phyloP scores from a whole-genome alignment of 2,797 vertebrate species.

The Sternarchorhynchus goeldii region DNA sequence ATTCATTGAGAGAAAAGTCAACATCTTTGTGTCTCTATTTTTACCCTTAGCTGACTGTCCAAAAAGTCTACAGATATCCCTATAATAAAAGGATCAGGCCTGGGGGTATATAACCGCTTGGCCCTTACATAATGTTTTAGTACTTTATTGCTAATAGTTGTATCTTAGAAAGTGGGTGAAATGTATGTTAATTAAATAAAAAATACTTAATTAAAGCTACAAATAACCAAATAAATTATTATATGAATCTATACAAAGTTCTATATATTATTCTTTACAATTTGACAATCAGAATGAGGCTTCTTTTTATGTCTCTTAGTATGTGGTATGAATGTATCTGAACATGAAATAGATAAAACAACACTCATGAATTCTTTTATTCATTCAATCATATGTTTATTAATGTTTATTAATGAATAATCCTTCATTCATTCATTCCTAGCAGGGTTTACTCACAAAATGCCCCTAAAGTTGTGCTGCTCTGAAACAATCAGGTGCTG shows the following conservation, averaged over 20 bases:
- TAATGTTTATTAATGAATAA: no score
- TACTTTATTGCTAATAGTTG: slow-evolving; percentile 6
- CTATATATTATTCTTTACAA: no score
- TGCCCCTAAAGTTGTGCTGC: background rate
- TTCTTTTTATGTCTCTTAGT: no score
- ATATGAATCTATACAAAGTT: no score
- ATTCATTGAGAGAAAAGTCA: slow-evolving; percentile 57
- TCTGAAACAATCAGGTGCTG: slow-evolving; percentile 21
- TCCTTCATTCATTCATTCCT: background rate
- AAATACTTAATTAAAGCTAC: background rate
- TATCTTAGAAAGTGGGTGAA: background rate
- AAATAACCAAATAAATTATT: no score
- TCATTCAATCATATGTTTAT: background rate
- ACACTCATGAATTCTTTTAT: background rate
- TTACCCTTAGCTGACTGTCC: background rate
- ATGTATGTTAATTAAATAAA: background rate
- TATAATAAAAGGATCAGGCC: slow-evolving; percentile 2
- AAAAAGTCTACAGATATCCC: slow-evolving; percentile 1
- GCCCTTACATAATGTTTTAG: background rate
- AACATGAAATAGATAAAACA: background rate
- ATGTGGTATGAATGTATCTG: background rate
- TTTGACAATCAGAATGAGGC: no score
- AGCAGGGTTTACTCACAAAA: background rate
- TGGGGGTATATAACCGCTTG: background rate
- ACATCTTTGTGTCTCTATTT: slow-evolving; percentile 52